phyloP scores from a whole-genome alignment of 2,797 vertebrate genomes.

The Pantherophis alleghaniensis region DNA sequence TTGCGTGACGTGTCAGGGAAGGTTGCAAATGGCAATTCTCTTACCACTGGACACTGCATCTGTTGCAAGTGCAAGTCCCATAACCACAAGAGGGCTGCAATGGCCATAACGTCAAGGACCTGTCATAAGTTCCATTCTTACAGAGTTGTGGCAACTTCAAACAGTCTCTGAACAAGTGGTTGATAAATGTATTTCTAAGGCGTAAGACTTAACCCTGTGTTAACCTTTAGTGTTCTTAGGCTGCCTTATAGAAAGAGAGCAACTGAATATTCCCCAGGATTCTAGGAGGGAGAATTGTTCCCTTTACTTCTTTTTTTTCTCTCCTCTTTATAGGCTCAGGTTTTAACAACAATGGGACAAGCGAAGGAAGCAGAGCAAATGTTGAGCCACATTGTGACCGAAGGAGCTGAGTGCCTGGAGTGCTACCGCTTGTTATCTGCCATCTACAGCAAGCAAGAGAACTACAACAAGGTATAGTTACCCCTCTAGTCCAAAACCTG shows the following conservation, averaged over 20 bases:
- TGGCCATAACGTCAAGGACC: background rate
- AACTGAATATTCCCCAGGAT: background rate
- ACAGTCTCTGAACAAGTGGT: background rate
- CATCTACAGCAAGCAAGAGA: slow-evolving; percentile 91
- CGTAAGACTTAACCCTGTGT: background rate
- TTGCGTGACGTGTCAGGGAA: background rate
- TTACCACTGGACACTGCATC: background rate
- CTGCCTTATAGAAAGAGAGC: background rate
- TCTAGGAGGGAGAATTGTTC: background rate
- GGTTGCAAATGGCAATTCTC: background rate
- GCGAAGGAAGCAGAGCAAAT: slow-evolving; percentile 84
- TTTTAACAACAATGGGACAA: slow-evolving; percentile 85
- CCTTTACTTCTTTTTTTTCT: background rate
- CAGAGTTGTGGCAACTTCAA: background rate
- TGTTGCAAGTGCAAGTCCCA: background rate
- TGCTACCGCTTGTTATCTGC: slow-evolving; percentile 93
- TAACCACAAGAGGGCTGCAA: background rate
- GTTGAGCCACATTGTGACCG: slow-evolving; percentile 78
- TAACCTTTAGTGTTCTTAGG: background rate
- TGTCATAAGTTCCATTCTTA: background rate
- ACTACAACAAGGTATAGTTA: slow-evolving; percentile 78
- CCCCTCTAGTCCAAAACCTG: background rate
- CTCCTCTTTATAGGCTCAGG: slow-evolving; percentile 81
- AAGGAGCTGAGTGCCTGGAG: slow-evolving; percentile 83
- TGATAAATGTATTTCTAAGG: background rate